Conservation (phyloP, 2,888 invertebrate species). For the Trichogramma evanescens region DNA sequence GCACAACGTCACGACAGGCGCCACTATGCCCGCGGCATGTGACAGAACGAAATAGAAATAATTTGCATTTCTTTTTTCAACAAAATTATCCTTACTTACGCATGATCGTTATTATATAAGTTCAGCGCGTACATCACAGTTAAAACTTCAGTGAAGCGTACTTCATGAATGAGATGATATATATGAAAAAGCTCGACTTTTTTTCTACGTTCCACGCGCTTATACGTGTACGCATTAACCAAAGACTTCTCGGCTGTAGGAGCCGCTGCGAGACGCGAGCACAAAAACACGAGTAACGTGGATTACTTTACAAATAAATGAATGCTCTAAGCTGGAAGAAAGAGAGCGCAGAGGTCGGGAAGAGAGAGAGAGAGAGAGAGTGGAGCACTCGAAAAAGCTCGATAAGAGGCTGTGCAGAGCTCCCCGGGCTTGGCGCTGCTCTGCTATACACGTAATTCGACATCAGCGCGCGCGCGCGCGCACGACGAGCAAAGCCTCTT, state of each 20-base stretch:
- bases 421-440: too few relatives aligned
- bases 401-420: neutral
- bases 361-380: neutral
- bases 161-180: too few relatives aligned
- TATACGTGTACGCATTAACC: neutral
- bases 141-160: too few relatives aligned
- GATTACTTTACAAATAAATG: slow-evolving; percentile 19
- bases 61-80: neutral
- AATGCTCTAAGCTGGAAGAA: neutral
- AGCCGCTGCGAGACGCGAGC: neutral
- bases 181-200: neutral
- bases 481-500: slow-evolving; percentile 19
- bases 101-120: too few relatives aligned
- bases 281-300: slow-evolving; percentile 15
- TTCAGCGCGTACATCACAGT: too few relatives aligned
- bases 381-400: slow-evolving; percentile 9
- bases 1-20: neutral
- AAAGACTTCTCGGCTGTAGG: neutral
- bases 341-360: too few relatives aligned
- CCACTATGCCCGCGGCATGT: neutral
- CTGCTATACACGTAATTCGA: too few relatives aligned
- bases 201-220: neutral
- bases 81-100: too few relatives aligned
- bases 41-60: neutral
- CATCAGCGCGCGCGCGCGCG: neutral